Base-by-base conservation (phyloP, 2,113 vertebrate genomes). In the Chaetura pelagica region DNA sequence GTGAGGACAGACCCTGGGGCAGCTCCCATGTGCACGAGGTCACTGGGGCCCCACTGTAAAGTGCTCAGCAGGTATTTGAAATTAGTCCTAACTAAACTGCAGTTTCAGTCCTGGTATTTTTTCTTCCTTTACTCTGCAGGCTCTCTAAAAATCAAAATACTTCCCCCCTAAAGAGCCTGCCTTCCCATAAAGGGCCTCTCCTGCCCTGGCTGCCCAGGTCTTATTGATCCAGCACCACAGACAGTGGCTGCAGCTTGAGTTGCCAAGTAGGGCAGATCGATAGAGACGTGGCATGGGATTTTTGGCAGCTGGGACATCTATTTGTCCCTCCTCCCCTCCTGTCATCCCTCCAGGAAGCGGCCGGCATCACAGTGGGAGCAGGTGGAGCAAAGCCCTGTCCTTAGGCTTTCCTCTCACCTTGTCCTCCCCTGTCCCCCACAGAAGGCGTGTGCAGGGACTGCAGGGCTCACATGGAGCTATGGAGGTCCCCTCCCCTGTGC, bases 211-310 rank as follows among this genome's bases (percentile, higher is more conserved):
- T 15, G 19, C 85, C 73, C 86, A 78, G 90, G 58, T 95, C 74
- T 62, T 88, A 96, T 96, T 87, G 96, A 97, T 97, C 95, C 77
- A 30, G 61, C 87, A 46, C 89, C 83, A 86, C 80, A 95, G 93
- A 96, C 48, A 1, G 71, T 89, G 93, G 86, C 95, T 97, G 94
- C 84, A 84, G 94, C 80, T 68, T 34, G 66, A 87, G 93, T 75
- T 97, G 97, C 97, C 96, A 96, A 96, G 95, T 96, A 96, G 97
- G 95, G 86, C 96, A 95, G 96, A 95, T 97, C 95, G 1, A 97
- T 96, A 91, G 52, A 83, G 88, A 29, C 78, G 74, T 83, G 87
- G 58, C 66, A 49, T 77, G 87, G 87, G 87, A 88, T 87, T 95
- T 91, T 93, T 95, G 96, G 96, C 95, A 95, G 90, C 95, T 91